Evolutionary conservation across 2,888 invertebrate species (phyloP).

Genomic region (Gibbula magus): DNA sequence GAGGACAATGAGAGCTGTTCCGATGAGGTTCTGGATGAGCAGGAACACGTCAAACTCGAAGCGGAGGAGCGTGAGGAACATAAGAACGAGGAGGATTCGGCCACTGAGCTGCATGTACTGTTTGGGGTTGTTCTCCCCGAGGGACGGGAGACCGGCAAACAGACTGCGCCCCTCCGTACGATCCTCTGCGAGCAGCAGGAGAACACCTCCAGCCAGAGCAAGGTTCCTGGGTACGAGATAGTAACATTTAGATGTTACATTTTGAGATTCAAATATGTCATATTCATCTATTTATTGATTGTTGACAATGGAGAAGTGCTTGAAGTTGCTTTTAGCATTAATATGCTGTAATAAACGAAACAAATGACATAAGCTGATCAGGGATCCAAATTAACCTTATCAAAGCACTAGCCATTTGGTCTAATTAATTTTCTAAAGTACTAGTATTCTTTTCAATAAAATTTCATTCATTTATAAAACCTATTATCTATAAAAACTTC

Average conservation of each 20-base stretch:
- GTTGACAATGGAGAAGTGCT: too few species aligned
- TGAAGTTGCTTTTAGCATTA: too few species aligned
- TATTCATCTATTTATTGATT: too few species aligned
- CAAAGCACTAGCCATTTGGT: too few species aligned
- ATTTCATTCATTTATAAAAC: neutral
- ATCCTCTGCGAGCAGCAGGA: constrained; percentile 96
- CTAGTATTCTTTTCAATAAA: neutral
- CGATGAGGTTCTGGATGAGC: constrained; percentile 93
- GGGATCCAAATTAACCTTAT: too few species aligned
- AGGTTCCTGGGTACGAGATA: constrained; percentile 82
- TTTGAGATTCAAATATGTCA: too few species aligned
- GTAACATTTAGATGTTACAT: too few species aligned
- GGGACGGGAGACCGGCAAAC: constrained; percentile 88
- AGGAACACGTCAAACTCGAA: constrained; percentile 91
- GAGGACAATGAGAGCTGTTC: constrained; percentile 93
- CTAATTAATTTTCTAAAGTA: too few species aligned
- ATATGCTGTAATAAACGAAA: too few species aligned
- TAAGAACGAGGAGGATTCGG: constrained; percentile 95
- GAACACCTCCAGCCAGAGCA: constrained; percentile 96
- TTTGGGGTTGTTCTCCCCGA: constrained; percentile 89
- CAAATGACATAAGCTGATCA: too few species aligned
- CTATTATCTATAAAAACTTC: too few species aligned
- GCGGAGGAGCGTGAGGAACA: constrained; percentile 97
- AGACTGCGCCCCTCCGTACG: constrained; percentile 93
- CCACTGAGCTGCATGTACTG: constrained; percentile 97